Base-by-base conservation (phyloP, 2,888 invertebrate species). In the Xanthia icteritia region DNA sequence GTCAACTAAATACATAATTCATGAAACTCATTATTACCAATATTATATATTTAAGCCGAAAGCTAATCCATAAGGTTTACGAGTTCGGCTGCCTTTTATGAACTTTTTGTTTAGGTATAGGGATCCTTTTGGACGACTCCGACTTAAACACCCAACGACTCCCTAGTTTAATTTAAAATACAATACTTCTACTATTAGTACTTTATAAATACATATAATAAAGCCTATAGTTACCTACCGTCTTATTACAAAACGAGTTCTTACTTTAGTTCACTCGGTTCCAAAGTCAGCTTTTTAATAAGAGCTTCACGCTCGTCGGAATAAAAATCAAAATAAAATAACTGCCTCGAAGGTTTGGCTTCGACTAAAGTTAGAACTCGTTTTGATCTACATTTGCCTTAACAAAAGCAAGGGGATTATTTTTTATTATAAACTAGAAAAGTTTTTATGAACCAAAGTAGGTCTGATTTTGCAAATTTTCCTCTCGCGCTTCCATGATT, bases 401-500 rank as follows among this genome's bases (percentile, higher is more conserved):
- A 11, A 65, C 17, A 60, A 60, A 17, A 60, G 60, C 65, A 45
- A 27, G 42, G 42, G 5, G 13, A 65, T 11, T 45, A 27, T 20
- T 20, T 42, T 20, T 66, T 6, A 31, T 31, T 51, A n/a, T 31
- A 9, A 48, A 23, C 66, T 51, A 51, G 5, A 31, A 66, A 36
- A n/a, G 56, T 11, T 68, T 73, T 78, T 79, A 79, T 66, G 81
- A 81, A 61, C 75, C 51, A 65, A 76, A 79, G 36, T 68, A 79
- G 5, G 9, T 54, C 31, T 79, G 76, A 45, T 68, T 82, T 82
- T 82, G 76, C 68, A 79, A 76, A 76, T 79, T 68, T 68, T 79
- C 79, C 36, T 79, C 79, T 60, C 79, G 65, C 11, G 77, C 75
- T 31, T 80, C 71, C 84, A 79, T 82, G 39, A 79, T 70, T 42